Conservation (phyloP, 2,888 invertebrate genomes). For the Melanchra persicariae region DNA sequence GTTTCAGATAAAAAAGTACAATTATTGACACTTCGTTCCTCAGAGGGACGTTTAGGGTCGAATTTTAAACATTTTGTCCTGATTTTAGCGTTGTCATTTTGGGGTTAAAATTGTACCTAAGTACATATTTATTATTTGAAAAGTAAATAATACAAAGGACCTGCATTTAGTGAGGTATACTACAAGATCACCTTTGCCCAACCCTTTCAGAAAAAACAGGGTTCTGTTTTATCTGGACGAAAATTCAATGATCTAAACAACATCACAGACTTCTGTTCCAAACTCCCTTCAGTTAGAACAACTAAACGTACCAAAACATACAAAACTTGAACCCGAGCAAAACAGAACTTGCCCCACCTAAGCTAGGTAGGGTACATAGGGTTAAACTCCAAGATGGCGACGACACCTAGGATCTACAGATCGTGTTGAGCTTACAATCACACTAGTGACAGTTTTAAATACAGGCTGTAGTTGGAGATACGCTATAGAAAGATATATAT, state of each 20-base stretch:
- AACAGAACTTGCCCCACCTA: slow-evolving; percentile 16
- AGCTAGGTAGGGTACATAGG: slow-evolving; percentile 17
- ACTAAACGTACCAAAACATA: slow-evolving; percentile 23
- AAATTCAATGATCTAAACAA: background rate
- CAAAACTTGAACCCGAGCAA: slow-evolving; percentile 22
- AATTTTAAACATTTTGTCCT: background rate
- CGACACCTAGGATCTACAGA: slow-evolving; percentile 45
- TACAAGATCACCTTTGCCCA: background rate
- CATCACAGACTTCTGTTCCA: background rate
- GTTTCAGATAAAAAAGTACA: slow-evolving; percentile 15
- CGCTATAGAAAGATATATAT: slow-evolving; percentile 10
- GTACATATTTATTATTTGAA: background rate
- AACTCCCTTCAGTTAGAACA: background rate
- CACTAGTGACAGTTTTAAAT: slow-evolving; percentile 36
- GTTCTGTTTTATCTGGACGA: too few species aligned
- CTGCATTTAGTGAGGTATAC: too few species aligned
- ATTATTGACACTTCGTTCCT: background rate
- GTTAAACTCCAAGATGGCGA: slow-evolving; percentile 40
- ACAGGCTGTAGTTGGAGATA: slow-evolving; percentile 13
- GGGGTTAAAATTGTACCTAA: background rate
- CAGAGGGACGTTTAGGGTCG: background rate
- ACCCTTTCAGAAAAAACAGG: background rate
- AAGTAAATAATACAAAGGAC: too few species aligned
- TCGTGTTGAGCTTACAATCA: slow-evolving; percentile 57
- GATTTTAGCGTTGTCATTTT: background rate